Percentiles rank a stretch among this genome's conserved stretches.
Conservation (phyloP, 2,113 vertebrate genomes). For the Labeo catla region DNA sequence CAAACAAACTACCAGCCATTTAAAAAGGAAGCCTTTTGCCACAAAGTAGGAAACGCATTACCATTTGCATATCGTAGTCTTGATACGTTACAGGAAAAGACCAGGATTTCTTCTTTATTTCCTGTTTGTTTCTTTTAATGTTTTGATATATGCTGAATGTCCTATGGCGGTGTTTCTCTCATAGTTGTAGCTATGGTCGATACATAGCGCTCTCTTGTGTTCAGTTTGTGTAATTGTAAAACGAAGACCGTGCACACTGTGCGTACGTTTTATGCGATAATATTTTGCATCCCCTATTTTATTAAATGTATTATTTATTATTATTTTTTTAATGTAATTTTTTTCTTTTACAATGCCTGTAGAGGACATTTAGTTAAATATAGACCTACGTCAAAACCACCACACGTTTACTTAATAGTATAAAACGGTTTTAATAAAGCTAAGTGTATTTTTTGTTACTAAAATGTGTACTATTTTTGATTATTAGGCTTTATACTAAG, state of each 20-base stretch:
- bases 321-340: too few species aligned
- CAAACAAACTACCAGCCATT: background rate
- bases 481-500: too few species aligned
- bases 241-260: background rate
- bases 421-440: too few species aligned
- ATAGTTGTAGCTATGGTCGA: background rate
- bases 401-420: background rate
- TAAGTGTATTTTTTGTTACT: too few species aligned
- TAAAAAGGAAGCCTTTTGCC: background rate
- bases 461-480: too few species aligned
- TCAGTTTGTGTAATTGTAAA: background rate
- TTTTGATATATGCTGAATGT: background rate
- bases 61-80: background rate
- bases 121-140: background rate
- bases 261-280: too few species aligned
- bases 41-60: background rate
- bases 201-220: slow-evolving; percentile 24
- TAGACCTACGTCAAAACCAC: background rate
- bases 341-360: too few species aligned
- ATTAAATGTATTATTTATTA: too few species aligned
- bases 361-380: background rate
- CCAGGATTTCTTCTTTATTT: background rate
- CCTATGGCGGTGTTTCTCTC: background rate
- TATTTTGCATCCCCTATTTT: background rate
- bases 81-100: background rate